Evolutionary conservation across 2,113 vertebrate genomes (phyloP).

Genomic region (Lipophrys pholis): DNA sequence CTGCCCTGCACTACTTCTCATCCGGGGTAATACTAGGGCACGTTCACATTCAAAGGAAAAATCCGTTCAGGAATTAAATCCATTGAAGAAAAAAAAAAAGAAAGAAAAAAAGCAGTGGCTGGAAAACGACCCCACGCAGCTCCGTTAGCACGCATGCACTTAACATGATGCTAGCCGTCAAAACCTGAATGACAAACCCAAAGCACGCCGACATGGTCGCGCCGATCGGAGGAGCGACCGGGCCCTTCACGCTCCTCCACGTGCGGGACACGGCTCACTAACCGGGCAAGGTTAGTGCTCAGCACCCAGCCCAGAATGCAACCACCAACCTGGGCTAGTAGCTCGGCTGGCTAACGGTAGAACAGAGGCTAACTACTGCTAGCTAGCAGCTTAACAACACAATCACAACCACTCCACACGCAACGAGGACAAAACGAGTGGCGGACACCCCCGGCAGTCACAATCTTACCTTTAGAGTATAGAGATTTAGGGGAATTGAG

Average conservation of each 20-base stretch:
- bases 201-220: neutral
- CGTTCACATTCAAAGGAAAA: neutral
- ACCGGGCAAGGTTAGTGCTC: constrained; percentile 25
- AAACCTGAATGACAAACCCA: neutral
- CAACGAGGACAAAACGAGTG: constrained; percentile 2
- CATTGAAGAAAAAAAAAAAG: constrained; percentile 25
- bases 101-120: constrained; percentile 51
- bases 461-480: constrained; percentile 92
- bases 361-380: constrained; percentile 70
- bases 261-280: constrained; percentile 42
- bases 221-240: neutral
- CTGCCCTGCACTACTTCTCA: neutral
- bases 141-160: constrained; percentile 13
- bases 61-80: constrained; percentile 23
- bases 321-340: constrained; percentile 65
- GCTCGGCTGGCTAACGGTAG: constrained; percentile 61
- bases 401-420: constrained; percentile 19
- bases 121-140: constrained; percentile 29
- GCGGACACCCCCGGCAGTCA: neutral
- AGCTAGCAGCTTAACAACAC: constrained; percentile 72
- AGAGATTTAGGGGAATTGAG: constrained; percentile 94
- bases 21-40: neutral
- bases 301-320: constrained; percentile 27
- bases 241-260: neutral
- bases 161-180: constrained; percentile 2